A percentile compares a stretch with the other conserved stretches of the same genome.
These are phyloP conservation scores for Theristicus caerulescens DNA, from an alignment of 2,113 vertebrate genomes.

Conservation along the genomic window DNA sequence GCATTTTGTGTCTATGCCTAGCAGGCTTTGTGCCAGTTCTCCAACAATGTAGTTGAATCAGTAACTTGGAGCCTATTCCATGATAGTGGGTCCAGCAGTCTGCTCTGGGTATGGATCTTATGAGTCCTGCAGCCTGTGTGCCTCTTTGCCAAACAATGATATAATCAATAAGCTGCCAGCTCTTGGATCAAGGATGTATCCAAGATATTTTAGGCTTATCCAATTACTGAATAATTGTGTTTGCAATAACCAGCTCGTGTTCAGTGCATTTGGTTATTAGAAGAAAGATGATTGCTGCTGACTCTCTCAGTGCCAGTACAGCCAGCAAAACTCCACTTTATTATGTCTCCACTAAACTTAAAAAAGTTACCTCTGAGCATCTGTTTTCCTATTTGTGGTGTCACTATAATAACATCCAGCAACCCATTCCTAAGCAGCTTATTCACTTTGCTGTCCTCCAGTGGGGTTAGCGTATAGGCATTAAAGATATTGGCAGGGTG, in stretches of 20 bases:
- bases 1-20: slow-evolving; percentile 58
- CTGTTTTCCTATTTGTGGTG: not conserved
- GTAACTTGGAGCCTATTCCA: slow-evolving; percentile 57
- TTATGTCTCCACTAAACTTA: not conserved
- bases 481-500: slow-evolving; percentile 4
- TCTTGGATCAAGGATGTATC: slow-evolving; percentile 63
- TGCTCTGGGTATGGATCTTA: slow-evolving; percentile 62
- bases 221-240: slow-evolving; percentile 72
- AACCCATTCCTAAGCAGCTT: not conserved
- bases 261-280: slow-evolving; percentile 64
- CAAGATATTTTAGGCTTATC: slow-evolving; percentile 73
- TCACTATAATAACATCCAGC: not conserved
- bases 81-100: slow-evolving; percentile 55
- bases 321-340: not conserved
- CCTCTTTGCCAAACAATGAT: slow-evolving; percentile 71
- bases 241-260: slow-evolving; percentile 59
- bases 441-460: not conserved
- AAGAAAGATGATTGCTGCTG: slow-evolving; percentile 52
- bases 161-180: slow-evolving; percentile 71
- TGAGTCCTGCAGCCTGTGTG: slow-evolving; percentile 56
- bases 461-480: not conserved
- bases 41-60: slow-evolving; percentile 66
- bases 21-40: slow-evolving; percentile 43
- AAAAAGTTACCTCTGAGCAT: not conserved
- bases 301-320: not conserved